Conservation (phyloP, 2,888 invertebrate species). For the Mimas tiliae region DNA sequence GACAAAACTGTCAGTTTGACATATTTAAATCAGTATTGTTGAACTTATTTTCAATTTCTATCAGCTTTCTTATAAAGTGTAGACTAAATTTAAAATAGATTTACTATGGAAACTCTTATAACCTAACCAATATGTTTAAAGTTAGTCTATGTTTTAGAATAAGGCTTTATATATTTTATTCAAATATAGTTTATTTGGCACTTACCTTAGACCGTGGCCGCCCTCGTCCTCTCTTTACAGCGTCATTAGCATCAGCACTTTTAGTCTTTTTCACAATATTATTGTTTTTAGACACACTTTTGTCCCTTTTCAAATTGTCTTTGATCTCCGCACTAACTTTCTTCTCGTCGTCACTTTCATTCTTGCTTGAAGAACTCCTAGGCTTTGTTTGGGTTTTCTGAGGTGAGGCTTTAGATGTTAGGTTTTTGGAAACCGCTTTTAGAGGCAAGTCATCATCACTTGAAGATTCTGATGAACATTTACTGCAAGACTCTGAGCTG, state of each 20-base stretch:
- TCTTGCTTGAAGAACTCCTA: slow-evolving; percentile 52
- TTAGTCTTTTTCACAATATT: slow-evolving; percentile 67
- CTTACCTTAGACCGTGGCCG: slow-evolving; percentile 77
- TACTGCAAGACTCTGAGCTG: slow-evolving; percentile 81
- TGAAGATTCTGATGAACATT: slow-evolving; percentile 76
- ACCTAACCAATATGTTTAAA: too few relatives aligned
- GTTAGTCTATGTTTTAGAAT: too few relatives aligned
- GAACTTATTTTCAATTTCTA: too few relatives aligned
- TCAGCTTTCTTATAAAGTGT: too few relatives aligned
- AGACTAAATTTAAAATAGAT: too few relatives aligned
- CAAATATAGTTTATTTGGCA: slow-evolving; percentile 27
- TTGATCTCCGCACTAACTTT: slow-evolving; percentile 57
- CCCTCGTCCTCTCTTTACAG: slow-evolving; percentile 67
- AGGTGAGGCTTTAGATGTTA: slow-evolving; percentile 64
- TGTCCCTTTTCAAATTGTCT: slow-evolving; percentile 63
- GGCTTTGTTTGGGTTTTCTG: slow-evolving; percentile 52
- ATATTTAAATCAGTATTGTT: too few relatives aligned
- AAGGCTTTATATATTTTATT: background rate
- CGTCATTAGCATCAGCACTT: slow-evolving; percentile 62
- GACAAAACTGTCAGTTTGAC: too few relatives aligned
- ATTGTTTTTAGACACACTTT: slow-evolving; percentile 60
- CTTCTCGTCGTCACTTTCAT: slow-evolving; percentile 68
- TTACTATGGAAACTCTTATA: too few relatives aligned
- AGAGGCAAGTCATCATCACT: slow-evolving; percentile 78
- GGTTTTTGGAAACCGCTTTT: slow-evolving; percentile 70